Conservation (phyloP, 2,888 invertebrate species). For the Globia sparganii region DNA sequence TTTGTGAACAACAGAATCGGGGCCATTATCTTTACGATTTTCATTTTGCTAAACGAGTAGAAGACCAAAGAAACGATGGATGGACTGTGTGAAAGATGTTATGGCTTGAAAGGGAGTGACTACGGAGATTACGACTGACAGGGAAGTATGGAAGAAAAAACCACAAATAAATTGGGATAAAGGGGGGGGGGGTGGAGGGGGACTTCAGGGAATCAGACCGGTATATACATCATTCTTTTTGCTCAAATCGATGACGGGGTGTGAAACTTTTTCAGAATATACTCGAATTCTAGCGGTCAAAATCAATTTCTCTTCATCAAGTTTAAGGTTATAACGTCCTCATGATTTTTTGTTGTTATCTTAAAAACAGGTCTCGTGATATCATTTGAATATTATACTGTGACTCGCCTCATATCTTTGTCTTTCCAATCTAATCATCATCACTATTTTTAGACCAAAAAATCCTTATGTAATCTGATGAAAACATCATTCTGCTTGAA, state of each 20-base stretch:
- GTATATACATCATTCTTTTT: not conserved
- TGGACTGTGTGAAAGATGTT: not conserved
- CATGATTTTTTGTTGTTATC: not conserved
- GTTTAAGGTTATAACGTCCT: not conserved
- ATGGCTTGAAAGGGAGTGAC: not conserved
- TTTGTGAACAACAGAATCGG: too few relatives aligned
- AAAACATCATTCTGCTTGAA: constrained; percentile 3
- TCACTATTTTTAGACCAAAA: constrained; percentile 28
- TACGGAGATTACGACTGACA: not conserved
- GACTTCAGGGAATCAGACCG: too few relatives aligned
- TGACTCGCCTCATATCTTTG: constrained; percentile 2
- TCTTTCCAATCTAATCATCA: constrained; percentile 34
- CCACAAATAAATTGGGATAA: not conserved
- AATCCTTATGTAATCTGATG: constrained; percentile 9
- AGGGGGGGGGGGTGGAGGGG: too few relatives aligned
- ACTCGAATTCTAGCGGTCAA: not conserved
- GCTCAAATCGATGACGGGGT: not conserved
- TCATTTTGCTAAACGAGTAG: too few relatives aligned
- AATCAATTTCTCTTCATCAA: too few relatives aligned
- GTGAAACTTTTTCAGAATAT: not conserved
- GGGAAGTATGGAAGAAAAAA: too few relatives aligned
- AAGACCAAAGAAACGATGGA: not conserved
- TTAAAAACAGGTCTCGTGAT: constrained; percentile 13
- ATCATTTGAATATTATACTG: constrained; percentile 8
- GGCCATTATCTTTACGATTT: too few relatives aligned